Conservation (phyloP, 2,797 vertebrate genomes). For the Onychomys leucogaster region DNA sequence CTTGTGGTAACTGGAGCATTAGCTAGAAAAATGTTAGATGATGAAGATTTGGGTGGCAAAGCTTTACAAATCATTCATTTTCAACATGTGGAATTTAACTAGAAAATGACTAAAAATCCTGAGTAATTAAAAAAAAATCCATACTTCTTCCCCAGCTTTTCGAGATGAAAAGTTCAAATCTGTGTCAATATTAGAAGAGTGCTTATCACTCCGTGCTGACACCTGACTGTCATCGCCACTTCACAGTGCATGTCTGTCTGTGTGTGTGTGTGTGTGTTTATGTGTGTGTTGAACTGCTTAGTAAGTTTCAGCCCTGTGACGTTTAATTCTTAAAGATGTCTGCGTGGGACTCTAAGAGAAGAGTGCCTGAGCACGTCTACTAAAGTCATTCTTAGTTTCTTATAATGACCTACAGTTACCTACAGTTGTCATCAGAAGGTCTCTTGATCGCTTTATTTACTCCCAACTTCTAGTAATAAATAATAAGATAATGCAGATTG, state of each 20-base stretch:
- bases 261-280: not conserved
- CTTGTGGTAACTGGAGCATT: constrained; percentile 61
- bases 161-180: not conserved
- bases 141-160: not conserved
- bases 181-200: not conserved
- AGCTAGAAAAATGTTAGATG: constrained; percentile 21
- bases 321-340: not conserved
- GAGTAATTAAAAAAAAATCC: not conserved
- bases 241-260: not conserved
- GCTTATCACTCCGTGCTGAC: not conserved
- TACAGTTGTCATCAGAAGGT: not conserved
- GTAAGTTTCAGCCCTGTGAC: not conserved
- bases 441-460: constrained; percentile 13
- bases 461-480: not conserved
- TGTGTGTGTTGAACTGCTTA: not conserved
- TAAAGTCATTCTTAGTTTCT: not conserved
- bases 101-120: not conserved
- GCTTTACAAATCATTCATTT: not conserved
- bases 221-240: not conserved
- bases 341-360: not conserved
- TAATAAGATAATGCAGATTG: not conserved
- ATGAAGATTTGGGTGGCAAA: not conserved
- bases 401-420: not conserved
- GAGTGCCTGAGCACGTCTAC: not conserved
- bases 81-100: not conserved